Evolutionary conservation across 1,140 invertebrate species (phyloP), one percentile per base, ranked within the genome.

Genomic region (Tetramorium simillimum): DNA sequence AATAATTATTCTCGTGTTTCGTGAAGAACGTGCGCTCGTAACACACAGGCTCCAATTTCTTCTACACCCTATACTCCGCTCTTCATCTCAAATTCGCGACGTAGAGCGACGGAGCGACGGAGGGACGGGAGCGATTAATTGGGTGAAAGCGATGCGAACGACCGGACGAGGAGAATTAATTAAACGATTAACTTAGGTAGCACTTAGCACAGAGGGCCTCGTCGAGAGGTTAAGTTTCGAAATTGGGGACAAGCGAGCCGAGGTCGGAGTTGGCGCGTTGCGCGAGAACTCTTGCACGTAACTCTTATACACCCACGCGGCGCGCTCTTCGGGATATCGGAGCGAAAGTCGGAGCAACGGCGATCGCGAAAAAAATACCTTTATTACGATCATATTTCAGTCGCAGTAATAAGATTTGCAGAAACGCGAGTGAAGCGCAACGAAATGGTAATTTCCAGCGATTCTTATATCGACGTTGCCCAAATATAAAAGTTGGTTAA

Each of bases 171-270:
- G 72, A 37, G 87, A 91, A 93, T 93, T 91, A 92, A 92, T 92
- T 92, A 92, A 92, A 76, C 91, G 89, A 92, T 92, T 91, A 91
- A 91, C 85, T 86, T 89, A 91, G 89, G 88, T 85, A 87, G 84
- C 81, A 77, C 89, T 81, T 81, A 81, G 82, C 86, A 16, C 67
- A 80, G 33, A 80, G 33, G 75, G 40, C 63, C 67, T 92, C 76
- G 89, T 91, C 87, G 87, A 91, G 87, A 89, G 92, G 92, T 93
- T 88, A 93, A 93, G 85, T 92, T 88, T 91, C 72, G 88, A 89
- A 93, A 93, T 93, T 92, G 92, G 86, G 92, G 89, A 92, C 91
- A 89, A 89, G 87, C 81, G 87, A 60, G 85, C 63, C 60, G 84
- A 33, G 90, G 91, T 92, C 90, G 89, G 49, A 89, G 89, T 86